Base-by-base conservation (phyloP, 1,140 invertebrate genomes). In the Saxidomus purpurata region DNA sequence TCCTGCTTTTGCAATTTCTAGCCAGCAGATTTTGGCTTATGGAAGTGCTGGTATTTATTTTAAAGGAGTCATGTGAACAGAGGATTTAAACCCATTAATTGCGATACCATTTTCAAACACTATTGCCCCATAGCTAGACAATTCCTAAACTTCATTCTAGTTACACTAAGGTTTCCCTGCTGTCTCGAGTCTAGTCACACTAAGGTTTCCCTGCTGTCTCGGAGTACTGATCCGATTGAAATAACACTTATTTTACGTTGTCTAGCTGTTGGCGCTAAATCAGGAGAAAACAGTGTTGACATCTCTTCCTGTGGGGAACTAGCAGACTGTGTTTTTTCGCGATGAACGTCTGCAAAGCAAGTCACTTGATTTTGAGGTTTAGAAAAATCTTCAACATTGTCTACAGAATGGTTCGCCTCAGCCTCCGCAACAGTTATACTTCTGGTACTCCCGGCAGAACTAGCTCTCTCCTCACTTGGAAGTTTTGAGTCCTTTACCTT, bases 261-360 rank as follows among this genome's bases (percentile, higher is more conserved):
- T 25, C 85, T 59, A 9, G 47, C 34, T 0, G 52, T 0, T 17
- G 71, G 8, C 0, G 49, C 11, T 31, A 40, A 43, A 13, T 85
- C 83, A 4, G 83, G 67, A 38, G 83, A 74, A 43, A 49, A 49
- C 31, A 77, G 31, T 11, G 71, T 79, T 22, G 38, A 17, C 71
- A 61, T 43, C 28, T 87, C 85, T 28, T 87, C 71, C 4, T 47
- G n/a, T 28, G 49, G 38, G 1, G 83, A 89, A 11, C 59, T 87
- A 0, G 86, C 61, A 19, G 81, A 90, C 34, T 91, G 69, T 49
- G 81, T 93, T 90, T 93, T 93, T 77, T 94, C 92, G 31, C 92
- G 82, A 77, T 95, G 94, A 8, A 95, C 85, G 69, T 95, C 94
- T 15, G 93, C 94, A 3, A 93, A 87, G 88, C 93, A 94, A 0